Percentiles rank a stretch among this genome's conserved stretches.
phyloP scores from a whole-genome alignment of 2,113 vertebrate genomes.

The Coptodon bakossiorum region DNA sequence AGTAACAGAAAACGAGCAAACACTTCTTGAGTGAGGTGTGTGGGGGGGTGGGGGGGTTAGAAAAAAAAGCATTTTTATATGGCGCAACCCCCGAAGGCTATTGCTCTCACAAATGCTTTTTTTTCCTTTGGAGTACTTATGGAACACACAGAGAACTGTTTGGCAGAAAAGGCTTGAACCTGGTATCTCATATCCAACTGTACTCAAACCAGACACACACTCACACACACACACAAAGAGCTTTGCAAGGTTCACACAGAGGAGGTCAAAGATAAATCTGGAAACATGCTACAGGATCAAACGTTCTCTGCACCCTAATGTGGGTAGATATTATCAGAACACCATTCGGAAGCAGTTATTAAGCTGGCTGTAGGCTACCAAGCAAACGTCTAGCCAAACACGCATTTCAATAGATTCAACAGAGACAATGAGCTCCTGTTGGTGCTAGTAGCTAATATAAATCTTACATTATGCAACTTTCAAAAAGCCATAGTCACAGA shows the following conservation, averaged over 20 bases:
- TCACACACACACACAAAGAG: background rate
- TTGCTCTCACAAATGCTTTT: slow-evolving; percentile 82
- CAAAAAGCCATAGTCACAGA: background rate
- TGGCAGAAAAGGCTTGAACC: slow-evolving; percentile 66
- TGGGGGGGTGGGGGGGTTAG: slow-evolving; percentile 52
- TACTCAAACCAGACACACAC: background rate
- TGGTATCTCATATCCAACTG: background rate
- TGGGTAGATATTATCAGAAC: background rate
- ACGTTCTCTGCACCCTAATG: slow-evolving; percentile 2
- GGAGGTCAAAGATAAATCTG: slow-evolving; percentile 14
- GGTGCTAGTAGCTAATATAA: background rate
- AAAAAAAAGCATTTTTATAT: slow-evolving; percentile 79
- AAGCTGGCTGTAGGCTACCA: background rate
- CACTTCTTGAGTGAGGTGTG: slow-evolving; percentile 76
- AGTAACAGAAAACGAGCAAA: slow-evolving; percentile 73
- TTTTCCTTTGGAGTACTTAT: slow-evolving; percentile 76
- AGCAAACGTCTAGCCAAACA: background rate
- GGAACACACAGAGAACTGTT: slow-evolving; percentile 80
- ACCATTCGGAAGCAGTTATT: background rate
- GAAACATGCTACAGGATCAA: background rate
- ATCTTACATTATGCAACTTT: background rate
- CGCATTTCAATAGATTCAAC: background rate
- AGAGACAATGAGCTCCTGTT: background rate
- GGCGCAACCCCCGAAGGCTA: slow-evolving; percentile 74
- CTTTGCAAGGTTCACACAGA: slow-evolving; percentile 9